Evolutionary conservation across 2,797 vertebrate genomes (phyloP), one percentile per base, ranked within the genome.

Genomic region (Pangasius sanitwongsei): DNA sequence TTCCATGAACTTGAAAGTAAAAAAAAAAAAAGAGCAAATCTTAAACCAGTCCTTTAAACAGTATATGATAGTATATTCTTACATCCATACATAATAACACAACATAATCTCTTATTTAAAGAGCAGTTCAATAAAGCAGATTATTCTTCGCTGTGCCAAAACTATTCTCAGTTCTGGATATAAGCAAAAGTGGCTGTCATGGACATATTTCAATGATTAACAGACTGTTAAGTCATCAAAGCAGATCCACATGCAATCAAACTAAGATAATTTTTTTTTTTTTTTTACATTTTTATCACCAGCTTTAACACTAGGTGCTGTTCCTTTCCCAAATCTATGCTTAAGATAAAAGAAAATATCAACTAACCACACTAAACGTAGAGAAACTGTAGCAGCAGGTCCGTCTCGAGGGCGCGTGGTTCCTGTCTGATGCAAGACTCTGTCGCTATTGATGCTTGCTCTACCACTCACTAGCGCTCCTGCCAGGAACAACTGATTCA

Each of bases 371-470:
- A 28, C 15, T 34, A 72, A 15, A 3, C 28, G 55, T 57, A 75
- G 86, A 23, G 77, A 53, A 57, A 34, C 5, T 55, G 16, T 15
- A 75, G 37, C 75, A 37, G 61, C 65, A 86, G 13, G 61, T 25
- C 57, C 25, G 34, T 41, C 31, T 89, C 23, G 1, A 1, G 91
- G 80, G 25, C 94, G 93, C 94, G 94, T 94, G 95, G 92, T 81
- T 89, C 83, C 90, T 93, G 94, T 95, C 95, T 96, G 96, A 96
- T 86, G 96, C 96, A 96, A 97, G 90, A 96, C 90, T 92, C 77
- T 83, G 89, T 87, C 88, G 87, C 82, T 91, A 94, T 95, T 96
- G 94, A 94, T 93, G 93, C 92, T 92, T 92, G 91, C 91, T 90
- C 88, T 88, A 91, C 91, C 89, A 91, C 50, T 74, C 83, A 65